These are phyloP conservation scores for Aspidiotus destructor DNA, from an alignment of 2,888 invertebrate genomes.

Conservation along the genomic window DNA sequence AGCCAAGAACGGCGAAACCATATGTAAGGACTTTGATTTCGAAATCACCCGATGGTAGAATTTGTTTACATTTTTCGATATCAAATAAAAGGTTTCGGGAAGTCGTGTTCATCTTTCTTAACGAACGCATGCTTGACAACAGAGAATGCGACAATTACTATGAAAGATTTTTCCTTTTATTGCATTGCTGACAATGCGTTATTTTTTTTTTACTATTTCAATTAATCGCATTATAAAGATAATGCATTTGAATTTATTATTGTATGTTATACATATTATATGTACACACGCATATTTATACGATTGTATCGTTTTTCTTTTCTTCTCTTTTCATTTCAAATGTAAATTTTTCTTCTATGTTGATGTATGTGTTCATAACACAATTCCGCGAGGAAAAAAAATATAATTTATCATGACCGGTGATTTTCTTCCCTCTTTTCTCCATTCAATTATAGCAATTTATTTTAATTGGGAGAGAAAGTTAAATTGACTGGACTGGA, in stretches of 20 bases:
- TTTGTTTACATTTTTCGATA: too few species aligned
- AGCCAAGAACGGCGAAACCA: too few species aligned
- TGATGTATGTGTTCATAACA: slow-evolving; percentile 32
- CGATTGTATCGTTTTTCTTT: slow-evolving; percentile 20
- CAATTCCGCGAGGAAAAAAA: slow-evolving; percentile 8
- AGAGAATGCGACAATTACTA: too few species aligned
- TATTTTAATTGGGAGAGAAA: too few species aligned
- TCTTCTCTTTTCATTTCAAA: slow-evolving; percentile 4
- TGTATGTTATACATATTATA: slow-evolving; percentile 33
- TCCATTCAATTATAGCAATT: too few species aligned
- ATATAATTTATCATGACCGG: slow-evolving; percentile 2
- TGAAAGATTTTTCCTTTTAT: too few species aligned
- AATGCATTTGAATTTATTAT: slow-evolving; percentile 31
- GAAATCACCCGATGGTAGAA: too few species aligned
- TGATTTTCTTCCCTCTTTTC: not conserved
- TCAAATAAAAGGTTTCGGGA: too few species aligned
- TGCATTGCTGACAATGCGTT: slow-evolving; percentile 2
- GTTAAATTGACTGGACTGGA: too few species aligned
- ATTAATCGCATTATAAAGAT: slow-evolving; percentile 25
- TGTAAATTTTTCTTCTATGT: slow-evolving; percentile 18
- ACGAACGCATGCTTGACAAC: too few species aligned
- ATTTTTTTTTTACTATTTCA: not conserved
- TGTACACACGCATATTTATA: slow-evolving; percentile 29
- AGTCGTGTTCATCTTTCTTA: too few species aligned
- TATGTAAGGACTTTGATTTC: too few species aligned